These are phyloP conservation scores for Selenia dentaria DNA, from an alignment of 2,888 invertebrate genomes.

Conservation along the genomic window DNA sequence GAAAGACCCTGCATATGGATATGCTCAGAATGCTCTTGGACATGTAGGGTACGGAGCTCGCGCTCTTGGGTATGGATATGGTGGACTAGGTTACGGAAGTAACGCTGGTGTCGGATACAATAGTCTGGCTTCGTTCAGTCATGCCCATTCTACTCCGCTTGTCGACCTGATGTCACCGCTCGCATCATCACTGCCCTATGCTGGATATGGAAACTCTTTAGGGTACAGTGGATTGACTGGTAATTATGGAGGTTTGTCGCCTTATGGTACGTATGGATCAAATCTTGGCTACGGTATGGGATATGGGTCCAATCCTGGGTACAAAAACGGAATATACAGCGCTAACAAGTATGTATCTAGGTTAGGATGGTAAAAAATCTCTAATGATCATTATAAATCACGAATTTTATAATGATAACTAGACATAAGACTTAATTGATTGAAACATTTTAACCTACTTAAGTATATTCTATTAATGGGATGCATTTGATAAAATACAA, in stretches of 20 bases:
- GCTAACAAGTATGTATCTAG: constrained; percentile 14
- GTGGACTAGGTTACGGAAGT: too few species aligned
- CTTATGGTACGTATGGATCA: constrained; percentile 14
- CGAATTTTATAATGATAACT: too few species aligned
- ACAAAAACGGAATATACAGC: constrained; percentile 18
- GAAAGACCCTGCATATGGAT: constrained; percentile 50
- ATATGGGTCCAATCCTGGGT: constrained; percentile 18
- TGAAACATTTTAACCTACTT: too few species aligned
- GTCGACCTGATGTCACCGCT: background rate
- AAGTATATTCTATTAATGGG: too few species aligned
- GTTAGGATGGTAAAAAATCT: constrained; percentile 9
- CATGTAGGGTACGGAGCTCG: constrained; percentile 15
- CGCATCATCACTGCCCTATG: constrained; percentile 5
- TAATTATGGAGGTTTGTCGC: constrained; percentile 6
- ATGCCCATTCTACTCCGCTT: constrained; percentile 3
- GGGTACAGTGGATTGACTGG: constrained; percentile 12
- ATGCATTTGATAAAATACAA: too few species aligned
- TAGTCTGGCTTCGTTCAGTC: constrained; percentile 1
- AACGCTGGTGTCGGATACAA: constrained; percentile 9
- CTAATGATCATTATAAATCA: too few species aligned
- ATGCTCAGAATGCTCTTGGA: constrained; percentile 13
- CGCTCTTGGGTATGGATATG: background rate
- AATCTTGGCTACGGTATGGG: constrained; percentile 15
- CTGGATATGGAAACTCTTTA: constrained; percentile 10
- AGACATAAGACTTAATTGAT: too few species aligned